Evolutionary conservation across 2,888 invertebrate species (phyloP).

Genomic region (Ligdia adustata): DNA sequence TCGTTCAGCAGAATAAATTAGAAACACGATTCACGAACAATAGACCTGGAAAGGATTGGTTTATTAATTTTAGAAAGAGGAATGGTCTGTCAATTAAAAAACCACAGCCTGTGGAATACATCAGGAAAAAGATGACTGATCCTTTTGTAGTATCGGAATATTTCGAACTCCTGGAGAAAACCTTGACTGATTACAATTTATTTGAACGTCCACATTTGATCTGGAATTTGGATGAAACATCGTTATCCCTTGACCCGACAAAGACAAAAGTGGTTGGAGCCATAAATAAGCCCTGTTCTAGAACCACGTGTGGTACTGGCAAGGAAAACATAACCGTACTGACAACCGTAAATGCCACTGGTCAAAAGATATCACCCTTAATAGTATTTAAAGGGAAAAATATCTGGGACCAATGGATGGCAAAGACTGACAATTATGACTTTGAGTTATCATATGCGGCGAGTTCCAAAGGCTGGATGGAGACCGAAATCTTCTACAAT

Average conservation of each 20-base stretch:
- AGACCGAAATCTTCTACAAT: too few species aligned
- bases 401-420: constrained; percentile 32
- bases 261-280: neutral
- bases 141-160: neutral
- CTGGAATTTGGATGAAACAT: neutral
- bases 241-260: neutral
- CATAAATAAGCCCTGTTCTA: neutral
- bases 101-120: constrained; percentile 36
- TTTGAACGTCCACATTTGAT: neutral
- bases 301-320: constrained; percentile 13
- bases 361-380: constrained; percentile 27
- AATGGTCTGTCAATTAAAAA: constrained; percentile 38
- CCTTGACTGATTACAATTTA: neutral
- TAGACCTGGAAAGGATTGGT: constrained; percentile 33
- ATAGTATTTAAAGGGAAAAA: constrained; percentile 36
- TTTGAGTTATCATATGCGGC: neutral
- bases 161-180: neutral
- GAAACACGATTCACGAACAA: neutral
- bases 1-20: neutral
- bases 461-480: neutral
- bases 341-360: constrained; percentile 28
- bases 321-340: constrained; percentile 35
- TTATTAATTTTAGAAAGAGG: constrained; percentile 30
- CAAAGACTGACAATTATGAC: neutral
- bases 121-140: constrained; percentile 19